Evolutionary conservation across 2,797 vertebrate genomes (phyloP), one percentile per base, ranked within the genome.

Genomic region (Siniperca undulata): DNA sequence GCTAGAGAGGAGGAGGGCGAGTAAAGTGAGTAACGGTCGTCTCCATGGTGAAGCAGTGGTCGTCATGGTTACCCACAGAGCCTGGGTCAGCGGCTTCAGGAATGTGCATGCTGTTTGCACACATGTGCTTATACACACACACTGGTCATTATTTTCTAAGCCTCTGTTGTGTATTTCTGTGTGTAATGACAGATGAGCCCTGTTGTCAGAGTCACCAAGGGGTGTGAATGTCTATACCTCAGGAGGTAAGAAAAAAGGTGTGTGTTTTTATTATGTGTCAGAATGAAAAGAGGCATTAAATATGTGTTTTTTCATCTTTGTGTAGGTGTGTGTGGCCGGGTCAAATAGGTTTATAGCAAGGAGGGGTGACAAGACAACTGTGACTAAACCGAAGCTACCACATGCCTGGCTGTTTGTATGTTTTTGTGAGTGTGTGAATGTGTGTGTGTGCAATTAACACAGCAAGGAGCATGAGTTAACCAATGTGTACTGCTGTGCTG

Each of bases 41-140:
- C 92, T 90, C 95, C 94, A 96, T 96, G 95, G 95, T 94, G 94
- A 96, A 93, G 93, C 90, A 93, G 82, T 87, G 86, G 96, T 96
- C 85, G 86, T 93, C 93, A 95, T 96, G 94, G 95, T 93, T 94
- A 96, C 96, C 91, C 91, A 93, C 90, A 92, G 95, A 95, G 95
- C 92, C 93, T 73, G 91, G 95, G 95, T 96, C 95, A 96, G 91
- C 70, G 73, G 95, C 95, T 95, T 88, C 89, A 93, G 95, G 94
- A 96, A 96, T 96, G 95, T 94, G 94, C 93, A 93, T 94, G 93
- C 93, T 90, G 91, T 94, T 92, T 93, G 90, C 89, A 74, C 85
- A 87, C 90, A 88, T 83, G 58, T 84, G 75, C 85, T 80, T 87
- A 82, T 77, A 55, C 66, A 79, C 91, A 87, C 87, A 53, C 36